Evolutionary conservation across 30 jellyfish, hydroid and myxozoan genomes (phyloP), one percentile per base, ranked within the genome.

Genomic region (Catostylus mosaicus): DNA sequence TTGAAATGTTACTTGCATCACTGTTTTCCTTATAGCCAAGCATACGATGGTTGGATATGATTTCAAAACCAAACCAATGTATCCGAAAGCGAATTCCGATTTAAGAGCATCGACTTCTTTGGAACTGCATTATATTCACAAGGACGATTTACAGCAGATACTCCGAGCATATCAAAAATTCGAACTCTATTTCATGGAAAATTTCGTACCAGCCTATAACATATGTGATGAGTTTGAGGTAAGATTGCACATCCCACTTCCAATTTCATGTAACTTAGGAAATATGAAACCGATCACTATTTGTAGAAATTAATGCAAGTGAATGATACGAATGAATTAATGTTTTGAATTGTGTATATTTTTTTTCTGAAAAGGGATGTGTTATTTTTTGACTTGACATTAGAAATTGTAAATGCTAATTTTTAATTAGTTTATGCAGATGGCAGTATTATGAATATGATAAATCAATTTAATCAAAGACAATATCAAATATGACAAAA

Each of bases 191-290:
- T 91, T 91, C 74, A 27, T 73, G 34, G 90, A 78, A 11, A 51
- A 56, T 29, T 84, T 84, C 32, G 30, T 24, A 3, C 96, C 90
- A 2, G 88, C 77, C 27, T 91, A 68, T 63, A 48, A 75, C 76
- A 76, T 91, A 20, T 82, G 94, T 66, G 96, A 91, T 63, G 98
- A 84, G 52, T 57, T 48, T 12, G 98, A 91, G 96, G 98, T 91
- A 85, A 52, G 87, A 10, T 5, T 23, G 24, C 24, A 18, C 20
- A 18, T n/a, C n/a, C n/a, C n/a, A n/a, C n/a, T n/a, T n/a, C n/a
- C n/a, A n/a, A n/a, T n/a, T n/a, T n/a, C n/a, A n/a, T n/a, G n/a
- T n/a, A n/a, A n/a, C n/a, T n/a, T n/a, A n/a, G n/a, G n/a, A n/a
- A n/a, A n/a, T n/a, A n/a, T n/a, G n/a, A n/a, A n/a, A n/a, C n/a